Base-by-base conservation (phyloP, 1,140 invertebrate species). In the Calosoma granatense region DNA sequence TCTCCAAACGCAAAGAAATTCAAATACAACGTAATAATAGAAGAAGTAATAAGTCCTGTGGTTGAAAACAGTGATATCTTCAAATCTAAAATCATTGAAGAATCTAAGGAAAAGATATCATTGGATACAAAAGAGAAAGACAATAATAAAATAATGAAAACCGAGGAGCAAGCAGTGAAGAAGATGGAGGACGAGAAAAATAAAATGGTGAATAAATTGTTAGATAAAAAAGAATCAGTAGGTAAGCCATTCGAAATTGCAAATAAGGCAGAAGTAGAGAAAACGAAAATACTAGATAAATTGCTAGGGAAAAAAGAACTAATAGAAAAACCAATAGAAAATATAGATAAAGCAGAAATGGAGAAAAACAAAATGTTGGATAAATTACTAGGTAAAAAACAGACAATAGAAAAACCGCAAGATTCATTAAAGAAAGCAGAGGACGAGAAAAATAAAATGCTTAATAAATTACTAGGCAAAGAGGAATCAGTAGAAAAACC, bases 11-110 rank as follows among this genome's bases (percentile, higher is more conserved):
- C 53, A 1, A 64, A 62, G 41, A 59, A 58, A 56, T 62, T 64
- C 20, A 59, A 65, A 59, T 65, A 63, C 55, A 63, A 67, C 55
- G 62, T 66, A 1, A 62, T 59, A 9, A 51, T 63, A 1, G 64
- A 66, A 53, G 63, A 62, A 54, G 56, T 64, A 60, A 47, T 73
- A 69, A 60, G 56, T 57, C 22, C 55, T 59, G 59, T 59, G 36
- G 64, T 72, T 12, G 17, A 47, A 12, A 17, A 47, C 17, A 47
- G 17, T 11, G 15, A 9, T 4, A 17, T 9, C 9, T 47, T 47
- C 17, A 47, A 47, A 47, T 30, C 26, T 30, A 14, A 30, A 30
- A 30, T 30, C 4, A 47, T 11, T 47, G 15, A 47, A 17, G 17
- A 47, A 4, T 12, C 4, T 11, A 47, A 47, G 17, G 17, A 12